A percentile compares a stretch with the other conserved stretches of the same genome.
Conservation (phyloP, 2,888 invertebrate species). For the Zaprionus lineosus region DNA sequence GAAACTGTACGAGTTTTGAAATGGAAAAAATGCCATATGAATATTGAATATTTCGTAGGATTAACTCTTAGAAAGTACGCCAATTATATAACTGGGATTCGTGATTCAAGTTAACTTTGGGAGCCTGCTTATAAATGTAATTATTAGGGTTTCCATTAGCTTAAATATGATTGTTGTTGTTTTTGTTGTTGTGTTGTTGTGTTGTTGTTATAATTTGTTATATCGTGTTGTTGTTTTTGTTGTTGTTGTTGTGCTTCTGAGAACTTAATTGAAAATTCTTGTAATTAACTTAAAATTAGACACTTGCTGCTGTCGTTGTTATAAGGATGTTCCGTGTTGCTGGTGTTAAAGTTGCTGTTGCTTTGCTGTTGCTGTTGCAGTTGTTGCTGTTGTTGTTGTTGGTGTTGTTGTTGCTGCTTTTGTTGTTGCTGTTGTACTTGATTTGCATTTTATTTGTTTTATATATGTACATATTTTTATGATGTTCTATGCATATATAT, state of each 20-base stretch:
- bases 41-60: no score
- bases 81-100: no score
- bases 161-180: conserved; percentile 71
- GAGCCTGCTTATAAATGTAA: conserved; percentile 66
- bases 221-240: conserved; percentile 27
- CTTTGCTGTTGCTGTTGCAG: conserved; percentile 48
- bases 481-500: conserved; percentile 24
- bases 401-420: conserved; percentile 19
- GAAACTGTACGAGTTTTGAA: no score
- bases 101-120: no score
- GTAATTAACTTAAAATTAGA: conserved; percentile 52
- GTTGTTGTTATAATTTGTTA: no score
- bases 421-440: conserved; percentile 25
- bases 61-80: no score
- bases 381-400: conserved; percentile 30
- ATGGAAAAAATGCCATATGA: no score
- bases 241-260: conserved; percentile 42
- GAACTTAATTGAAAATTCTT: no score
- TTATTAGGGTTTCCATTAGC: conserved; percentile 37
- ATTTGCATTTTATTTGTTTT: conserved; percentile 29
- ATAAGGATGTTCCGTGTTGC: conserved; percentile 26
- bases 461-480: conserved; percentile 15
- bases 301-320: conserved; percentile 55
- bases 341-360: no score
- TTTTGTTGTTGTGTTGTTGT: conserved; percentile 55